Evolutionary conservation across 2,797 vertebrate genomes (phyloP).

Genomic region (Ceyx erithaca): DNA sequence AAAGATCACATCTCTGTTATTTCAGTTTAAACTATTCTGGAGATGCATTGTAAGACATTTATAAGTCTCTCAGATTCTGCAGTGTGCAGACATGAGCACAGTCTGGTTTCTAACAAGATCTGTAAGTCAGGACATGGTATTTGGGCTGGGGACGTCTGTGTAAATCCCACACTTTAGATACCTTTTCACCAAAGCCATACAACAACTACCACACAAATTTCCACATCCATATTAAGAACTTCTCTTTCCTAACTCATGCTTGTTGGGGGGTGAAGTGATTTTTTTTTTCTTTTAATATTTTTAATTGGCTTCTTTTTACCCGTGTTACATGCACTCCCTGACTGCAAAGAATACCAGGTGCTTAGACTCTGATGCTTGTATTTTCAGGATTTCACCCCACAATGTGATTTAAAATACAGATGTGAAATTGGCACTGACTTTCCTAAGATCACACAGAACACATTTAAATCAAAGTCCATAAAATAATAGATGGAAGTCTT

Average conservation of each 20-base stretch:
- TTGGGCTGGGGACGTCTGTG: conserved; percentile 1
- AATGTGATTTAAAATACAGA: background rate
- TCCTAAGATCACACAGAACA: background rate
- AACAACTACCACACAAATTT: background rate
- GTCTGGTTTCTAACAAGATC: background rate
- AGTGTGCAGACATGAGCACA: background rate
- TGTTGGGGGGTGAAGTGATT: background rate
- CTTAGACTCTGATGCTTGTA: background rate
- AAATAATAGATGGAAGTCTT: background rate
- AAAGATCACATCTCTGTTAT: background rate
- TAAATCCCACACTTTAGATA: background rate
- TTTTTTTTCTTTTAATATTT: background rate
- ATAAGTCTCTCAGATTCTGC: background rate
- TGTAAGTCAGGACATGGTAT: background rate
- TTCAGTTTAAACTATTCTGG: conserved; percentile 27
- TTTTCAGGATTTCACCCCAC: background rate
- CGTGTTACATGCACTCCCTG: background rate
- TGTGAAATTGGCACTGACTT: background rate
- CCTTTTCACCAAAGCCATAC: background rate
- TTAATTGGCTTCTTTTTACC: background rate
- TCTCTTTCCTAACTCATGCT: background rate
- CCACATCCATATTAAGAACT: background rate
- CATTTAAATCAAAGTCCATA: background rate
- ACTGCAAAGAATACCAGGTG: background rate
- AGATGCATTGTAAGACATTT: background rate